These are phyloP conservation scores for Thecophora atra DNA, from an alignment of 2,888 invertebrate genomes.

Conservation along the genomic window DNA sequence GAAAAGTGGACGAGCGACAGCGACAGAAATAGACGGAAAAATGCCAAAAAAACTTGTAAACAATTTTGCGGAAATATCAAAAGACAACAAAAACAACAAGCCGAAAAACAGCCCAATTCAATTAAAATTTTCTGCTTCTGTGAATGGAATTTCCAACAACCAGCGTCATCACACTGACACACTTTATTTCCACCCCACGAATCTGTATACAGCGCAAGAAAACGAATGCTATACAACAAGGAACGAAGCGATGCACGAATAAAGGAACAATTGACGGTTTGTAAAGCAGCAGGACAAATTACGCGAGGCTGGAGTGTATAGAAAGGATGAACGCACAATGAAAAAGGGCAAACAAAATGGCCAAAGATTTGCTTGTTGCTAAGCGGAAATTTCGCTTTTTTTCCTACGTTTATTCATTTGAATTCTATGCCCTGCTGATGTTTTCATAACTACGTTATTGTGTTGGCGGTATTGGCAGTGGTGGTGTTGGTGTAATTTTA, in stretches of 20 bases:
- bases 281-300: neutral
- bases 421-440: neutral
- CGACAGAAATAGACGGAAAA: too few species aligned
- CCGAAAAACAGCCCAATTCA: neutral
- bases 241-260: neutral
- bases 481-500: constrained; percentile 31
- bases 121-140: constrained; percentile 9
- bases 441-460: neutral
- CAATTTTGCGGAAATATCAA: neutral
- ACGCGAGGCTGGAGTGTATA: neutral
- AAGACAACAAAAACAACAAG: neutral
- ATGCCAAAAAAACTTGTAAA: too few species aligned
- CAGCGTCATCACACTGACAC: neutral
- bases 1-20: too few species aligned
- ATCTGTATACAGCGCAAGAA: neutral
- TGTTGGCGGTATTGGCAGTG: constrained; percentile 15
- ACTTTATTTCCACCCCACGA: constrained; percentile 15
- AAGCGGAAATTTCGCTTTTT: neutral
- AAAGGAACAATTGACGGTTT: neutral
- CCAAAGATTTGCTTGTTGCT: constrained; percentile 23
- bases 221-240: neutral
- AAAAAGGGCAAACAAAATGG: neutral
- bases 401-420: neutral
- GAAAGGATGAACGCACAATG: neutral
- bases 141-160: constrained; percentile 18